Evolutionary conservation across 2,797 vertebrate genomes (phyloP).

Genomic region (Aldrovandia affinis): DNA sequence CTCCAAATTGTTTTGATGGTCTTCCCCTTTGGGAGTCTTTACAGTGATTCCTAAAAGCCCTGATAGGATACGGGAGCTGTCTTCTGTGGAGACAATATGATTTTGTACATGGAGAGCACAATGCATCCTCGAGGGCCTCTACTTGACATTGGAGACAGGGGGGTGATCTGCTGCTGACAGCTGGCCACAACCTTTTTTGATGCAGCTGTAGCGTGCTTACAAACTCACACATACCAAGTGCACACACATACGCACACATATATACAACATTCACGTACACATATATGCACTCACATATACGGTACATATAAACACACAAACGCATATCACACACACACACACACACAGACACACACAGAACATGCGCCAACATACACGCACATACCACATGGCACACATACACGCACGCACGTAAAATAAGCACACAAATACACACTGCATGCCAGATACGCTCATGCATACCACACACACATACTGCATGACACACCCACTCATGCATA

Average conservation of each 20-base stretch:
- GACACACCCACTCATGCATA: not conserved
- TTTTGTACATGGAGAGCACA: slow-evolving; percentile 49
- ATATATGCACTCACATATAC: not conserved
- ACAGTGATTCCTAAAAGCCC: slow-evolving; percentile 43
- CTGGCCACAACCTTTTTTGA: slow-evolving; percentile 38
- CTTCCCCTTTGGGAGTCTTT: slow-evolving; percentile 61
- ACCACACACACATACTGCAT: slow-evolving; percentile 33
- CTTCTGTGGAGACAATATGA: slow-evolving; percentile 37
- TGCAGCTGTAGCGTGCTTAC: slow-evolving; percentile 33
- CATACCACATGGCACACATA: slow-evolving; percentile 32
- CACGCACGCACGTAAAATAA: too few relatives aligned
- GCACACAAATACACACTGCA: slow-evolving; percentile 34
- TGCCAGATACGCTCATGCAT: not conserved
- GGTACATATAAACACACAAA: too few relatives aligned
- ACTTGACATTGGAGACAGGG: slow-evolving; percentile 60
- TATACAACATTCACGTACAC: not conserved
- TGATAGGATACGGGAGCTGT: slow-evolving; percentile 38
- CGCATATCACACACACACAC: slow-evolving; percentile 20
- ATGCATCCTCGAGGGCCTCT: slow-evolving; percentile 60
- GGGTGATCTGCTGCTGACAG: slow-evolving; percentile 40
- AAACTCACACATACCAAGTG: slow-evolving; percentile 34
- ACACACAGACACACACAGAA: slow-evolving; percentile 33
- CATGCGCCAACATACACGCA: slow-evolving; percentile 10
- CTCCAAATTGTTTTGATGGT: slow-evolving; percentile 63
- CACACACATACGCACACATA: not conserved